These are phyloP conservation scores for Sphaerophoria taeniata DNA, from an alignment of 2,888 invertebrate genomes.

Conservation along the genomic window DNA sequence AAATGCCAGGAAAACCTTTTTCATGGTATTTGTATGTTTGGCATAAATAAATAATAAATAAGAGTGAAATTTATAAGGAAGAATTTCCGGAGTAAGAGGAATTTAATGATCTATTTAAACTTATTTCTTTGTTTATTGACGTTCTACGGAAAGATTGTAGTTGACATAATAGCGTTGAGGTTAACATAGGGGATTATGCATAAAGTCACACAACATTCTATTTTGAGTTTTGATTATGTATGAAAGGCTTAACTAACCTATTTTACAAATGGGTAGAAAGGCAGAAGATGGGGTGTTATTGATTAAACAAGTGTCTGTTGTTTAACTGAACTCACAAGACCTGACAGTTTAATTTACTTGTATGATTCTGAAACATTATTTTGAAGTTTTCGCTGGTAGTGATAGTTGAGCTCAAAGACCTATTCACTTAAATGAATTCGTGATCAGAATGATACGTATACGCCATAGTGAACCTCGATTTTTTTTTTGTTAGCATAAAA, in stretches of 20 bases:
- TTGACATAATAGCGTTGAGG: not conserved
- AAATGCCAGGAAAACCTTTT: slow-evolving; percentile 1
- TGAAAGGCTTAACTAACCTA: not conserved
- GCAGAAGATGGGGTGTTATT: no score
- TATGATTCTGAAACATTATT: no score
- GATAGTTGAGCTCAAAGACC: no score
- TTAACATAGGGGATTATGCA: not conserved
- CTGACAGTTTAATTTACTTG: no score
- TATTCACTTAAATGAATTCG: no score
- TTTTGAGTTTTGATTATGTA: not conserved
- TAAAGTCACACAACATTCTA: not conserved
- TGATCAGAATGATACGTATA: no score
- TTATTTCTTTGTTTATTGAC: not conserved
- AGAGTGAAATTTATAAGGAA: not conserved
- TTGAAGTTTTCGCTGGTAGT: no score
- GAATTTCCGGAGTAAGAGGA: not conserved
- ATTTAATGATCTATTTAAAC: slow-evolving; percentile 9
- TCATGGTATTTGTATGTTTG: slow-evolving; percentile 13
- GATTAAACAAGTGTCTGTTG: no score
- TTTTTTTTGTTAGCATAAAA: no score
- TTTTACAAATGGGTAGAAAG: not conserved
- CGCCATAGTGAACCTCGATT: no score
- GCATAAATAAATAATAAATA: slow-evolving; percentile 33
- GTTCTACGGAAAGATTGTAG: no score
- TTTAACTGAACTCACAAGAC: no score